phyloP scores from a whole-genome alignment of 2,888 invertebrate species.

The Sclerodermus sp. region DNA sequence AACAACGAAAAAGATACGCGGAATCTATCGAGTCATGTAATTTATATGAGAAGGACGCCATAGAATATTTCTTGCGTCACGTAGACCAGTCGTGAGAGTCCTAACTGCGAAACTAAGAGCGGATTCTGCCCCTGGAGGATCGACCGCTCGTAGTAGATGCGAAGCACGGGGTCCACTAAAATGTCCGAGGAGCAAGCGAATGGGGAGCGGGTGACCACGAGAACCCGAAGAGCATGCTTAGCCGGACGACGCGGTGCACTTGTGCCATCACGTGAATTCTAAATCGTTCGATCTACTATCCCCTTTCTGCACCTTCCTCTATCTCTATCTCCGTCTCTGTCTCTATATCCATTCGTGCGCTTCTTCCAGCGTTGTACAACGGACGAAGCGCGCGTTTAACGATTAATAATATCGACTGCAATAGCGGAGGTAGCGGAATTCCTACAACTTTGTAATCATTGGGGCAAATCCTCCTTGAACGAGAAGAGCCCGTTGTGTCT shows the following conservation, averaged over 20 bases:
- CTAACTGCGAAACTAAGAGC: conserved; percentile 3
- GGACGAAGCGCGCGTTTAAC: no score
- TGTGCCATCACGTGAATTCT: conserved; percentile 47
- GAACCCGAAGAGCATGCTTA: conserved; percentile 16
- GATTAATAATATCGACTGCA: no score
- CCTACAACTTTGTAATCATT: no score
- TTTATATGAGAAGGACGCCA: no score
- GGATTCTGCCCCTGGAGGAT: conserved; percentile 19
- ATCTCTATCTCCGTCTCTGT: conserved; percentile 5
- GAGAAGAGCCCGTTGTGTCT: no score
- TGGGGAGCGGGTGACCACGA: conserved; percentile 16
- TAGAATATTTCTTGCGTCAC: no score
- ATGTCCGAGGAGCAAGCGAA: conserved; percentile 27
- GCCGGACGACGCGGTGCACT: conserved; percentile 13
- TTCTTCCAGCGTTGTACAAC: no score
- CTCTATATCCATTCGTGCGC: not conserved
- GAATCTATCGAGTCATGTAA: no score
- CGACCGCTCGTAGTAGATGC: conserved; percentile 40
- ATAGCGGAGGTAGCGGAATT: no score
- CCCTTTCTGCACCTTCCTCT: conserved; percentile 13
- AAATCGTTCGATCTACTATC: conserved; percentile 33
- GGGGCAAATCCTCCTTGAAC: no score
- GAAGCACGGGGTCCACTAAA: conserved; percentile 48
- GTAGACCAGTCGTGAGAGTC: no score
- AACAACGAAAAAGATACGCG: no score